A percentile compares a stretch with the other conserved stretches of the same genome.
phyloP scores from a whole-genome alignment of 1,140 invertebrate genomes.

The Lordiphosa clarofinis region DNA sequence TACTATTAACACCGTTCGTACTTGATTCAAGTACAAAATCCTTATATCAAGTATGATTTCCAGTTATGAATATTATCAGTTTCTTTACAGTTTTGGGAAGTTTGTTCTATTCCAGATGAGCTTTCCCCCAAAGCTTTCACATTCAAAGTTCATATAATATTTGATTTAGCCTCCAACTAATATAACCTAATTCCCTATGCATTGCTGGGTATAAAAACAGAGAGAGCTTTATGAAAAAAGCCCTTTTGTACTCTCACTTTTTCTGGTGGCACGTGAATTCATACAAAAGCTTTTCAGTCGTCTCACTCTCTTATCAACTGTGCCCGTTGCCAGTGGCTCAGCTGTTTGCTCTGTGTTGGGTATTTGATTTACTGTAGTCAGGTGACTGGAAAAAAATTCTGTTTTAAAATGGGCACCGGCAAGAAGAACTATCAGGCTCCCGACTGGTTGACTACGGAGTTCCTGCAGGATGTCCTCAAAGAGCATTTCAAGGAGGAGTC shows the following conservation, averaged over 20 bases:
- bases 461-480: slow-evolving; percentile 75
- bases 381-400: slow-evolving; percentile 52
- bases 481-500: slow-evolving; percentile 75
- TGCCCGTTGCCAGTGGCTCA: slow-evolving; percentile 26
- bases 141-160: no score
- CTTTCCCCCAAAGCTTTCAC: no score
- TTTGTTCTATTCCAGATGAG: no score
- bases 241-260: not conserved
- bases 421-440: slow-evolving; percentile 69
- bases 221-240: slow-evolving; percentile 31
- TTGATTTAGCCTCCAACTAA: not conserved
- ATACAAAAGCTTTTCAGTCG: not conserved
- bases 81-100: no score
- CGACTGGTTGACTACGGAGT: slow-evolving; percentile 69
- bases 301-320: slow-evolving; percentile 35
- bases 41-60: no score
- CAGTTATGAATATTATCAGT: no score
- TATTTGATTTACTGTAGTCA: slow-evolving; percentile 41
- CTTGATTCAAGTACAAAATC: no score
- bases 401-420: slow-evolving; percentile 64
- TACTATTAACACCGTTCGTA: no score
- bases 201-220: slow-evolving; percentile 7
- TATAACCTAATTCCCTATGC: not conserved
- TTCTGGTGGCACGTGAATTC: slow-evolving; percentile 9
- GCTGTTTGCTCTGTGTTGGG: slow-evolving; percentile 14